Conservation (phyloP, 2,113 vertebrate species). For the Oryzias curvinotus region DNA sequence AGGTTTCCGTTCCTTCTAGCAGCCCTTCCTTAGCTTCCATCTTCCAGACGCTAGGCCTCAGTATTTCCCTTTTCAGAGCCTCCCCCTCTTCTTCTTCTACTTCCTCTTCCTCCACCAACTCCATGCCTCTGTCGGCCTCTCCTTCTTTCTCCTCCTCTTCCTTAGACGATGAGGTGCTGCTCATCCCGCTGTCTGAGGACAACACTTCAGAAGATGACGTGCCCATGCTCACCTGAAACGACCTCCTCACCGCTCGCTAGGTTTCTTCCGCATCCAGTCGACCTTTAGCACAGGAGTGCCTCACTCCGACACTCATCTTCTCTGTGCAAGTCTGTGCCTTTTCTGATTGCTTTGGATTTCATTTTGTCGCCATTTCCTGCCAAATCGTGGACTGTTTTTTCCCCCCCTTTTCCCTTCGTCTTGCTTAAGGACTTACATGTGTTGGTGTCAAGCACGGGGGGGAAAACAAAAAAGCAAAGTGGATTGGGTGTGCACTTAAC, state of each 20-base stretch:
- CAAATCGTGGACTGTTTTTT: slow-evolving; percentile 51
- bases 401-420: slow-evolving; percentile 19
- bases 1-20: slow-evolving; percentile 59
- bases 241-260: not conserved
- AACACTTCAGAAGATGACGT: slow-evolving; percentile 82
- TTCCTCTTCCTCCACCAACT: slow-evolving; percentile 67
- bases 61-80: slow-evolving; percentile 67
- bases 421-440: too few relatives aligned
- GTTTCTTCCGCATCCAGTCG: slow-evolving; percentile 52
- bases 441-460: too few relatives aligned
- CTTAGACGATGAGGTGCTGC: slow-evolving; percentile 85
- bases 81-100: slow-evolving; percentile 56
- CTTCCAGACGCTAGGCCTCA: slow-evolving; percentile 69
- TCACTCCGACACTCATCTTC: slow-evolving; percentile 44
- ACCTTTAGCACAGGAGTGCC: slow-evolving; percentile 64
- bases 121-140: slow-evolving; percentile 70
- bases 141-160: slow-evolving; percentile 69
- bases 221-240: slow-evolving; percentile 82
- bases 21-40: slow-evolving; percentile 72
- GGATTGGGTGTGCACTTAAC: slow-evolving; percentile 53
- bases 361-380: slow-evolving; percentile 48
- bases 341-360: slow-evolving; percentile 61
- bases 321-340: slow-evolving; percentile 77
- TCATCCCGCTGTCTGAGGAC: slow-evolving; percentile 85
- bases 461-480: too few relatives aligned